Base-by-base conservation (phyloP, 2,888 invertebrate species). In the Chrysopilus asiliformis region DNA sequence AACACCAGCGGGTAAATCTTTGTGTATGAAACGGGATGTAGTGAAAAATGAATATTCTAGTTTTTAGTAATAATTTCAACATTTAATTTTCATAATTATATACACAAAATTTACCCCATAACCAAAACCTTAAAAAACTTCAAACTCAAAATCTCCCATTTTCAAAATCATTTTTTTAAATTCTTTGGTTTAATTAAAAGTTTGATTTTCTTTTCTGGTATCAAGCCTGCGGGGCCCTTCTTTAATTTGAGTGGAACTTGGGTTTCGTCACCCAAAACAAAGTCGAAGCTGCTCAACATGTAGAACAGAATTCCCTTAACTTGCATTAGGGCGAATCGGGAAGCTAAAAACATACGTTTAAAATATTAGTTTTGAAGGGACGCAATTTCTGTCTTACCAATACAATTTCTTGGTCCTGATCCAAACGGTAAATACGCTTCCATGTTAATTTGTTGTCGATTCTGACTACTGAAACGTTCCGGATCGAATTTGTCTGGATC, bases 361-460 rank as follows among this genome's bases (percentile, higher is more conserved):
- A n/a, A n/a, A n/a, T n/a, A n/a, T n/a, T n/a, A n/a, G n/a, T n/a
- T n/a, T n/a, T n/a, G n/a, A n/a, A n/a, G n/a, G n/a, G n/a, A n/a
- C n/a, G n/a, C n/a, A n/a, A n/a, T n/a, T n/a, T n/a, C n/a, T n/a
- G n/a, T n/a, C 24, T 13, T 32, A 40, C 69, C 72, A 27, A 72
- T 66, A 44, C 72, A 73, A 46, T 64, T 68, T 42, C 71, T 60
- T 1, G 70, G 70, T 4, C 72, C 72, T 1, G 53, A 27, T 10
- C 68, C 68, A 34, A 69, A 68, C 3, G 68, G 67, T 42, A 65
- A 41, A 42, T 64, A 67, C 4, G 55, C 45, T 32, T 53, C 56
- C 1, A 55, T 51, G 22, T 51, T 48, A 10, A 59, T 56, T 15
- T 56, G 56, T 10, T 55, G 50, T 39, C 63, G 66, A 46, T 68